Base-by-base conservation (phyloP, 2,797 vertebrate species). In the Sebastes baramenuke region DNA sequence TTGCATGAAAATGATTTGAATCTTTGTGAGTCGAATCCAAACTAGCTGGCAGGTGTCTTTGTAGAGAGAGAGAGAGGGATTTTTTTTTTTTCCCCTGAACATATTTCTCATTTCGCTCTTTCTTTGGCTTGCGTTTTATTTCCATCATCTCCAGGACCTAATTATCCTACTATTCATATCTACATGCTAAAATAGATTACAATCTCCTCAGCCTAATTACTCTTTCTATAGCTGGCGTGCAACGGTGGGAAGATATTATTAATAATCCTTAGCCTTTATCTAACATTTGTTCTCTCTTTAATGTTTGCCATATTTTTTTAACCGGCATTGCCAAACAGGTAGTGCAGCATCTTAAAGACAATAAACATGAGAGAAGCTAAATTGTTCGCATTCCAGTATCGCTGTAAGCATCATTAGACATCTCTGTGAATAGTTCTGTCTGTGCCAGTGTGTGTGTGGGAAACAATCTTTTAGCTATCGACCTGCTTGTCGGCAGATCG, bases 141-240 rank as follows among this genome's bases (percentile, higher is more conserved):
- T 67, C 75, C 71, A 52, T 80, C 82, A 67, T 89, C 78, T 86
- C 79, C 59, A 42, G 67, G 82, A 88, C 74, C 84, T 87, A 92
- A 91, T 94, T 92, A 92, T 83, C 71, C 76, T 46, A 38, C 91
- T 92, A 87, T 93, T 93, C 88, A 88, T 86, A 86, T 86, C 90
- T 75, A 62, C 80, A 42, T 38, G 84, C 87, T 80, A 79, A 94
- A 94, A 93, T 93, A 93, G 91, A 91, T 91, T 77, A 84, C 75
- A 91, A 91, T 92, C 89, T 89, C 78, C 86, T 81, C 90, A 82
- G 86, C 85, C 91, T 91, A 92, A 91, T 92, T 94, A 86, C 72
- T 83, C 79, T 58, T 86, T 90, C 85, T 87, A 78, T 76, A 82
- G 87, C 87, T 69, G 86, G 78, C 54, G 3, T 34, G 66, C 65